Conservation (phyloP, 2,888 invertebrate genomes). For the Hecatera dysodea region DNA sequence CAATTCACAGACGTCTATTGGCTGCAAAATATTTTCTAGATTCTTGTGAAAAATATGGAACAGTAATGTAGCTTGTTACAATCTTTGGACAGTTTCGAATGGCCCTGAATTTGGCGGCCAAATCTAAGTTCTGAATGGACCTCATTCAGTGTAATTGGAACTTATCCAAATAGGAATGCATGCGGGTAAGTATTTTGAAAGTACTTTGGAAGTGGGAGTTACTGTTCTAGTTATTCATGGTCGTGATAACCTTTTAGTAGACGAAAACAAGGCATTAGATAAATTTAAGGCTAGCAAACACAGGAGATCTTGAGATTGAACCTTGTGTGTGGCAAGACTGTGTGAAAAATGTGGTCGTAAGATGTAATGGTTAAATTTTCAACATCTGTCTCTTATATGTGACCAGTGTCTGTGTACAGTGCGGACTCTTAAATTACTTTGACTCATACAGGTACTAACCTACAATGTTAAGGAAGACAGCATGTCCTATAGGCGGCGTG, state of each 20-base stretch:
- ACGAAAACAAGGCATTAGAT: slow-evolving; percentile 25
- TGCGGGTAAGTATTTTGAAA: slow-evolving; percentile 53
- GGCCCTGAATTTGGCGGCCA: slow-evolving; percentile 47
- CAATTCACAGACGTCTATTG: slow-evolving; percentile 50
- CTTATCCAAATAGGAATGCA: slow-evolving; percentile 61
- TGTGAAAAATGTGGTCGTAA: not conserved
- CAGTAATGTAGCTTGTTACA: slow-evolving; percentile 43
- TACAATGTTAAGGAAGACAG: slow-evolving; percentile 95
- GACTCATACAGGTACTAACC: slow-evolving; percentile 90
- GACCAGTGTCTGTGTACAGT: not conserved
- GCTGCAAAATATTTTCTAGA: slow-evolving; percentile 41
- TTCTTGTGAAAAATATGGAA: slow-evolving; percentile 51
- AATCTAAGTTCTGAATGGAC: slow-evolving; percentile 57
- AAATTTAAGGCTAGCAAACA: not conserved
- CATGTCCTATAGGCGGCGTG: slow-evolving; percentile 96
- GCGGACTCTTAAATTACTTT: not conserved
- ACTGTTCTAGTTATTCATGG: slow-evolving; percentile 49
- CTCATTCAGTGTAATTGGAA: slow-evolving; percentile 61
- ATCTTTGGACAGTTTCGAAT: slow-evolving; percentile 39
- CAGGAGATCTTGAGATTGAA: not conserved
- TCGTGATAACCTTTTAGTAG: slow-evolving; percentile 18
- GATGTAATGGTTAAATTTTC: no score
- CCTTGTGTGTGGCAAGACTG: not conserved
- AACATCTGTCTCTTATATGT: not conserved
- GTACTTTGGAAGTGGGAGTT: slow-evolving; percentile 41